Percentiles rank a stretch among this genome's conserved stretches.
These are phyloP conservation scores for Kryptolebias marmoratus DNA, from an alignment of 2,113 vertebrate genomes.

Conservation along the genomic window DNA sequence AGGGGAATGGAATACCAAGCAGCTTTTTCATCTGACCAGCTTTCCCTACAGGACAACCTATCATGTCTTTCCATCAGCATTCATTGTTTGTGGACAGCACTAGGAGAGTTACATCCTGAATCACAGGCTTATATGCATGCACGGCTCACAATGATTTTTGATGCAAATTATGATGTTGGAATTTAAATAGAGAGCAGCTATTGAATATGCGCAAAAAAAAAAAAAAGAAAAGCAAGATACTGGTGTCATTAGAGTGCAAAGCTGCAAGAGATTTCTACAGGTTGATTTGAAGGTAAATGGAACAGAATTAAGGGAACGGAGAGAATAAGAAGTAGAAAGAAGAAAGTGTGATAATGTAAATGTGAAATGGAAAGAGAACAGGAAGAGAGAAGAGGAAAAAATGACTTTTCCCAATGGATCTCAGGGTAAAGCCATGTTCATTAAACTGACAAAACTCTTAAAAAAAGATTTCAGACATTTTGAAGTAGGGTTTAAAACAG, in stretches of 20 bases:
- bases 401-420: conserved; percentile 71
- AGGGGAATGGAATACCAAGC: conserved; percentile 70
- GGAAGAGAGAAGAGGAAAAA: conserved; percentile 56
- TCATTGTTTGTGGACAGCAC: conserved; percentile 61
- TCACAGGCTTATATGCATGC: conserved; percentile 19
- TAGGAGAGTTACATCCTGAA: conserved; percentile 45
- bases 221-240: neutral
- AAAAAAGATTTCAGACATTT: conserved; percentile 32
- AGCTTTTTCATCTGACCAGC: conserved; percentile 62
- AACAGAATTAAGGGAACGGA: conserved; percentile 3
- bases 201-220: conserved; percentile 16
- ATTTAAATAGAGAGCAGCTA: conserved; percentile 33
- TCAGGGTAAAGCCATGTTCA: conserved; percentile 59
- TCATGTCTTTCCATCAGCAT: conserved; percentile 67
- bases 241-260: conserved; percentile 7
- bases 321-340: conserved; percentile 17
- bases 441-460: conserved; percentile 70
- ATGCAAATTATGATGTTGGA: conserved; percentile 55
- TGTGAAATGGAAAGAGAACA: conserved; percentile 47
- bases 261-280: conserved; percentile 8
- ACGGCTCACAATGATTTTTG: conserved; percentile 28
- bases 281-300: conserved; percentile 19
- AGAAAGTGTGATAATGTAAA: conserved; percentile 29
- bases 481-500: too few species aligned
- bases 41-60: conserved; percentile 60